Percentiles rank a stretch among this genome's conserved stretches.
These are phyloP conservation scores for Lerema accius DNA, from an alignment of 1,140 invertebrate genomes.

Conservation along the genomic window DNA sequence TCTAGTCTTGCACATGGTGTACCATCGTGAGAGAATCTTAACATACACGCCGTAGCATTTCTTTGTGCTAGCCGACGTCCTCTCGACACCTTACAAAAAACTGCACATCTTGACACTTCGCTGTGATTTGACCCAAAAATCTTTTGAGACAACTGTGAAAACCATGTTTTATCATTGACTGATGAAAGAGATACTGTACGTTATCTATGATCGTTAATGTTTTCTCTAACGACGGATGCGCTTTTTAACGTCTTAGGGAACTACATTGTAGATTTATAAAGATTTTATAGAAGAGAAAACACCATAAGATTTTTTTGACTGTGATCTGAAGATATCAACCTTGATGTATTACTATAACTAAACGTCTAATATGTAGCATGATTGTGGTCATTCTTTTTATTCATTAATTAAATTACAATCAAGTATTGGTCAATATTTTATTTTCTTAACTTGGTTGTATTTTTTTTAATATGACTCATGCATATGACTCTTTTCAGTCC, in stretches of 20 bases:
- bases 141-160: constrained; percentile 7
- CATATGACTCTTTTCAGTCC: no score
- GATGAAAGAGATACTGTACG: not conserved
- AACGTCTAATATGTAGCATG: no score
- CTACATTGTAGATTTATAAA: no score
- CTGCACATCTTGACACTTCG: constrained; percentile 21
- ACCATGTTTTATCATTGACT: constrained; percentile 11
- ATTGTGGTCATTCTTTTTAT: no score
- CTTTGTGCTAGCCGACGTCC: constrained; percentile 59
- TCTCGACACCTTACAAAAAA: constrained; percentile 40
- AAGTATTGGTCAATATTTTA: no score
- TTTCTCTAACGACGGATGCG: not conserved
- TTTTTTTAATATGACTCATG: no score
- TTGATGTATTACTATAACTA: no score
- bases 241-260: no score
- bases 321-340: no score
- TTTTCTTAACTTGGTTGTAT: no score
- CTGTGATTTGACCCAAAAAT: constrained; percentile 30
- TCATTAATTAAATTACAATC: no score
- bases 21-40: constrained; percentile 68
- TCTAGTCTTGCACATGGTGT: constrained; percentile 50
- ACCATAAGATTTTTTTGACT: not conserved
- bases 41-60: constrained; percentile 53
- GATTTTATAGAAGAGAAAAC: no score
- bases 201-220: not conserved